Base-by-base conservation (phyloP, 2,113 vertebrate species). In the Tiliqua scincoides region DNA sequence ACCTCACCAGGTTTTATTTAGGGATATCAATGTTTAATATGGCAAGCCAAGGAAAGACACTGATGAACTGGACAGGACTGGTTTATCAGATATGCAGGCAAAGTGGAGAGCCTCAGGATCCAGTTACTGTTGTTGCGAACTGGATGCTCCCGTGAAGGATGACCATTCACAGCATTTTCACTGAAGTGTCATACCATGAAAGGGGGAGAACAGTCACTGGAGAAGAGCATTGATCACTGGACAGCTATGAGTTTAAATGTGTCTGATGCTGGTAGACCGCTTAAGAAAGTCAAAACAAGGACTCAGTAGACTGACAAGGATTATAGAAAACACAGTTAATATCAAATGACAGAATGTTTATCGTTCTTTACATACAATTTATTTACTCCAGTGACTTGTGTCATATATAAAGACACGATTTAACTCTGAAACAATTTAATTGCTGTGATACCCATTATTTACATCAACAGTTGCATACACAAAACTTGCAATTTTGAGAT, bases 401-500 rank as follows among this genome's bases (percentile, higher is more conserved):
- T 25, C 32, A 85, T 68, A 68, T 84, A 37, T 23, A 32, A 81
- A 9, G 35, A 11, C 48, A 11, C 6, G 85, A 84, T 84, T 63
- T 3, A 84, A 23, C 30, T 80, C 9, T 78, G 68, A 75, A 40
- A 1, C 0, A 82, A 72, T 17, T 78, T 67, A 88, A 75, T 10
- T 21, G 10, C 1, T 59, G 68, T n/a, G 32, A 35, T 17, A 70
- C n/a, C 68, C 68, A 35, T 5, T 35, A 37, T 40, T 79, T 68
- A 77, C 37, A 86, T 68, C 72, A 70, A 78, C 37, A 85, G 74
- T 4, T 23, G 17, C 2, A 57, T 10, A 1, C 21, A 63, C 0
- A 3, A 76, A 78, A 87, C 32, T 2, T 0, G 0, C 0, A 43
- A 25, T 68, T 23, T 32, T 70, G 65, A 70, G 84, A 1, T 6